These are phyloP conservation scores for Ostrea denselamellosa DNA, from an alignment of 1,140 invertebrate genomes.

Conservation along the genomic window DNA sequence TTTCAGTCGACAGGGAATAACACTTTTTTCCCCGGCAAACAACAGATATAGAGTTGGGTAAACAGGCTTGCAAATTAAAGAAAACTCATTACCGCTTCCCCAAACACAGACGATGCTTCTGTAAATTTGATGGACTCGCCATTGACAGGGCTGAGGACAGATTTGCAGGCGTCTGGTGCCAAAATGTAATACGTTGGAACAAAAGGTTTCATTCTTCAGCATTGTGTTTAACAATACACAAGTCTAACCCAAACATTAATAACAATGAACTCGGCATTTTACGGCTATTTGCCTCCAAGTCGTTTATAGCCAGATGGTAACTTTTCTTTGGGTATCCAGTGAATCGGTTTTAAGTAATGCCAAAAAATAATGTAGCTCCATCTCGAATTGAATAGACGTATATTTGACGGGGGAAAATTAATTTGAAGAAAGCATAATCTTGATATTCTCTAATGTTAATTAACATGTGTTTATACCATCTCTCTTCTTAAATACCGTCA, in stretches of 20 bases:
- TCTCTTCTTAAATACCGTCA: not conserved
- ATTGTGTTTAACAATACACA: constrained; percentile 35
- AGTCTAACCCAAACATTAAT: constrained; percentile 28
- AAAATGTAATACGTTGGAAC: constrained; percentile 20
- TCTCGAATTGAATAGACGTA: not conserved
- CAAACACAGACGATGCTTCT: constrained; percentile 23
- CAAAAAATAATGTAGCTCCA: not conserved
- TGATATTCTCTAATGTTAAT: not conserved
- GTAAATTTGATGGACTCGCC: constrained; percentile 39
- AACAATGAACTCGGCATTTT: constrained; percentile 16
- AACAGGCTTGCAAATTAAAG: constrained; percentile 35
- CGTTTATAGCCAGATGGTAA: constrained; percentile 10
- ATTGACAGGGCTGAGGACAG: constrained; percentile 22
- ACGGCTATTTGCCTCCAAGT: not conserved
- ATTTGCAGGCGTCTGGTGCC: constrained; percentile 33
- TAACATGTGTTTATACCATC: not conserved
- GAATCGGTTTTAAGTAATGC: not conserved
- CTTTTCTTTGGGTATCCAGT: constrained; percentile 2
- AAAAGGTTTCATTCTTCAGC: not conserved
- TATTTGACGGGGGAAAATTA: not conserved
- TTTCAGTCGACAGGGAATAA: not conserved
- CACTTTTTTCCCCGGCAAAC: not conserved
- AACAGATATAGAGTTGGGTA: not conserved
- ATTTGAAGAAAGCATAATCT: not conserved
- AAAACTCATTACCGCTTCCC: constrained; percentile 23